Evolutionary conservation across 2,113 vertebrate species (phyloP).

Genomic region (Symphodus melops): DNA sequence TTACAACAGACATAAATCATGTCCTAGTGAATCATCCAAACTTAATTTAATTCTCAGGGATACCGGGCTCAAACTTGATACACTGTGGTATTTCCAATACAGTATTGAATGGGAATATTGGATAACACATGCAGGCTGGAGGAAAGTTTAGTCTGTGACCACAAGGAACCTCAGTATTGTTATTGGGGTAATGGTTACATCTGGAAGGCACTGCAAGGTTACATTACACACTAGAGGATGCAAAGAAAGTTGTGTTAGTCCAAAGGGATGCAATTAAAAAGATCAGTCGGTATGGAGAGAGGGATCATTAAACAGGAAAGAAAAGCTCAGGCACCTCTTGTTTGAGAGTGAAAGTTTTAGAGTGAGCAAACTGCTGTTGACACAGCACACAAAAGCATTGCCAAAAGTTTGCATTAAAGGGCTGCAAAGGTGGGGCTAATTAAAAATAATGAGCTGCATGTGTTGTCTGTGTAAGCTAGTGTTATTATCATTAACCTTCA

Average conservation of each 20-base stretch:
- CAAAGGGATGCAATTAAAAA: conserved; percentile 76
- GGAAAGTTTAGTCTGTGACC: conserved; percentile 38
- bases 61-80: conserved; percentile 2
- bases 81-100: conserved; percentile 6
- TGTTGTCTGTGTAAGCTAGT: conserved; percentile 10
- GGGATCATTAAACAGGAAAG: conserved; percentile 67
- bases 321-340: conserved; percentile 25
- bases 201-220: conserved; percentile 37
- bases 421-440: conserved; percentile 23
- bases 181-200: conserved; percentile 36
- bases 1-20: conserved; percentile 25
- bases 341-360: conserved; percentile 42
- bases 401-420: conserved; percentile 10
- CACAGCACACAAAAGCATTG: not conserved
- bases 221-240: conserved; percentile 51
- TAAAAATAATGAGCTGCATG: conserved; percentile 58
- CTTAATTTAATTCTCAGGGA: conserved; percentile 11
- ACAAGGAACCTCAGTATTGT: conserved; percentile 15
- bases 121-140: conserved; percentile 46
- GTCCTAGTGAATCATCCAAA: conserved; percentile 15
- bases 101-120: conserved; percentile 39
- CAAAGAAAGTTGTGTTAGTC: conserved; percentile 44
- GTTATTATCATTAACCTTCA: conserved; percentile 6
- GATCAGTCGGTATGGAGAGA: conserved; percentile 43
- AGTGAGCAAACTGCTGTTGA: conserved; percentile 41